Evolutionary conservation across 2,113 vertebrate species (phyloP), one percentile per base, ranked within the genome.

Genomic region (Erinaceus europaeus): DNA sequence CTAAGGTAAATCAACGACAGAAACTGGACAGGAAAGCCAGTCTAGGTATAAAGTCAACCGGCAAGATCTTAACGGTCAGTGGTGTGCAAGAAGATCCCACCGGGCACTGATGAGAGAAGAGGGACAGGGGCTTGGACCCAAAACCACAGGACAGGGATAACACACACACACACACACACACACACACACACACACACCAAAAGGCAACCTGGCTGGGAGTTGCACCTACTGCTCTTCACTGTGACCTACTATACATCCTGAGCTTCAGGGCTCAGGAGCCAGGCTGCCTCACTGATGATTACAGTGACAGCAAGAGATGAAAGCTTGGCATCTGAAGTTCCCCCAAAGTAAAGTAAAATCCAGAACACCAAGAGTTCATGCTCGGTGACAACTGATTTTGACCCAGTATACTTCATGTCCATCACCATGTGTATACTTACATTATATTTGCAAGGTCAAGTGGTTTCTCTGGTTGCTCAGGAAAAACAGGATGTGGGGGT

Each of bases 381-480:
- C 59, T 34, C 74, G n/a, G 7, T 77, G 40, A 72, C 25, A 55
- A 4, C 29, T 68, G 48, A 18, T 61, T 84, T 76, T 79, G 20
- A 84, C 25, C 27, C 71, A 15, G 40, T 48, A 71, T 40, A 79
- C 79, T n/a, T n/a, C n/a, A n/a, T n/a, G n/a, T n/a, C n/a, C n/a
- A n/a, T n/a, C n/a, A n/a, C n/a, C n/a, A n/a, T 18, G 34, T 0
- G 0, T 53, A 40, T 97, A 97, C 98, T 99, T 97, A 99, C 99
- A 99, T 97, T 6, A 98, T 98, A 40, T 99, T 98, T 32, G 98
- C 97, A 79, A 98, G 98, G 64, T 99, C 99, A 64, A 98, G 98
- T 0, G 98, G 98, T 93, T 98, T 97, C 89, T 99, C 99, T 0
- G 99, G 98, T 95, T 98, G 98, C 97, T 99, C 99, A 0, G 99